Conservation (phyloP, 2,113 vertebrate genomes). For the Edolisoma coerulescens region DNA sequence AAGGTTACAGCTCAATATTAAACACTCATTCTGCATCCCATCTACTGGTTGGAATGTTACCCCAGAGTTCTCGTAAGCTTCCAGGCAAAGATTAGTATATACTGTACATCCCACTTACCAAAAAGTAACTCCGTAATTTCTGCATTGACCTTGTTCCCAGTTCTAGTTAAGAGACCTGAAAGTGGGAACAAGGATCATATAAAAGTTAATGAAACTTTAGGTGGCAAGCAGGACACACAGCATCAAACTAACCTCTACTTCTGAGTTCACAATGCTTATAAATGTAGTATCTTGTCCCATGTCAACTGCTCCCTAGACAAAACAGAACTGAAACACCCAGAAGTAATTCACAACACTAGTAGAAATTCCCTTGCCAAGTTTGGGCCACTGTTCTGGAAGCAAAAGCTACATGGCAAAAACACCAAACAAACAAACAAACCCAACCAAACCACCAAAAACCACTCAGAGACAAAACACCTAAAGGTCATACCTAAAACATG, state of each 20-base stretch:
- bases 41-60: neutral
- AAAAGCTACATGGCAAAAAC: neutral
- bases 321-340: slow-evolving; percentile 1
- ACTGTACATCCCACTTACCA: slow-evolving; percentile 64
- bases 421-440: neutral
- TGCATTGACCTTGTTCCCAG: slow-evolving; percentile 67
- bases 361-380: neutral
- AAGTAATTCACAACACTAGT: neutral
- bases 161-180: slow-evolving; percentile 66
- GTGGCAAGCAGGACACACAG: slow-evolving; percentile 58
- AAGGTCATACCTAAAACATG: neutral
- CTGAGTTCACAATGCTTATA: slow-evolving; percentile 32
- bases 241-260: slow-evolving; percentile 57
- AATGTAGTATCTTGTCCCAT: neutral
- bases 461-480: neutral
- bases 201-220: slow-evolving; percentile 61
- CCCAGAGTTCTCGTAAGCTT: slow-evolving; percentile 33
- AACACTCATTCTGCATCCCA: neutral
- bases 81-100: slow-evolving; percentile 60
- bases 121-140: slow-evolving; percentile 62
- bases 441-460: neutral
- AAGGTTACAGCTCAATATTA: neutral
- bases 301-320: slow-evolving; percentile 8
- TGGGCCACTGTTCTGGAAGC: neutral
- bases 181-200: slow-evolving; percentile 65